Evolutionary conservation across 2,113 vertebrate species (phyloP).

Genomic region (Muntiacus reevesi): DNA sequence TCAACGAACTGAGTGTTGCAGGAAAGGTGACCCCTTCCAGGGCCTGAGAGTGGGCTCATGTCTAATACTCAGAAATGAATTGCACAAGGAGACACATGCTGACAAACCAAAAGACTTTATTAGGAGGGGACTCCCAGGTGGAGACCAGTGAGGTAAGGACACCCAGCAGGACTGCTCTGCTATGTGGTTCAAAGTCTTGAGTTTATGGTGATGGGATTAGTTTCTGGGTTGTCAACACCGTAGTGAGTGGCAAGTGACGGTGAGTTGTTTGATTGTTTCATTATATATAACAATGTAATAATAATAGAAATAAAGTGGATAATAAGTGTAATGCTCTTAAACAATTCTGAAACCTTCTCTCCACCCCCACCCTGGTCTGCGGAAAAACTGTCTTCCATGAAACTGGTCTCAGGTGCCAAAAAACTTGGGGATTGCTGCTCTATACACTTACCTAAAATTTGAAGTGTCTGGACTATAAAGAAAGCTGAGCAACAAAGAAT

Average conservation of each 20-base stretch:
- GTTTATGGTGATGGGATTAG: not conserved
- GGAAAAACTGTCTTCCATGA: not conserved
- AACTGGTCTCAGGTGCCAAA: not conserved
- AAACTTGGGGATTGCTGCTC: not conserved
- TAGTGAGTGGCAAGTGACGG: not conserved
- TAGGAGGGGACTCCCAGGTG: not conserved
- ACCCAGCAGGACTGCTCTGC: not conserved
- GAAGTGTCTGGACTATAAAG: not conserved
- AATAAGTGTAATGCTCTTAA: not conserved
- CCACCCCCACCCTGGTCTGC: not conserved
- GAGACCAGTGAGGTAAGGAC: not conserved
- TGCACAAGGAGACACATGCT: not conserved
- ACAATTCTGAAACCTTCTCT: not conserved
- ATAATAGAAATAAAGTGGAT: not conserved
- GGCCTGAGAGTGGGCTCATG: not conserved
- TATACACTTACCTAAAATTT: not conserved
- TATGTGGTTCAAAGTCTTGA: not conserved
- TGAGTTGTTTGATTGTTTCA: not conserved
- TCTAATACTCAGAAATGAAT: not conserved
- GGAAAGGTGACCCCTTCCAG: not conserved
- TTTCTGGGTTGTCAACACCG: not conserved
- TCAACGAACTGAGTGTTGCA: not conserved
- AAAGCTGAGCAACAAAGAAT: not conserved
- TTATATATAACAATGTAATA: not conserved
- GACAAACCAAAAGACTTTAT: not conserved